Evolutionary conservation across 92 coral and sea anemone genomes (phyloP).

Genomic region (Bergia sp.): DNA sequence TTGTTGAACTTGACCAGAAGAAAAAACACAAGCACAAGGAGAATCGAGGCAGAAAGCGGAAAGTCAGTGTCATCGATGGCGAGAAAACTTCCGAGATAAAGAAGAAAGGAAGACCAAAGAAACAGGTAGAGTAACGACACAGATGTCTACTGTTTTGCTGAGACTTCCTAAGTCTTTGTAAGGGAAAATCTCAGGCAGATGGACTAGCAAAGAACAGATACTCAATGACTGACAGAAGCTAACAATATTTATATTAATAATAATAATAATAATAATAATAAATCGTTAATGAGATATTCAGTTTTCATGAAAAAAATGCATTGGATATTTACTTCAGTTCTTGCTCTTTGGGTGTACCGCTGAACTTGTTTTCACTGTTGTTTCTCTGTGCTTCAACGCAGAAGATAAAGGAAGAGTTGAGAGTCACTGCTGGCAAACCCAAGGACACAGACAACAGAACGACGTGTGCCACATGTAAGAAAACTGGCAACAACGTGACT

Average conservation of each 20-base stretch:
- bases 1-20: slow-evolving; percentile 16
- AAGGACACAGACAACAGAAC: slow-evolving; percentile 73
- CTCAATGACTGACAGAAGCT: too few relatives aligned
- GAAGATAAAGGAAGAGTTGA: slow-evolving; percentile 43
- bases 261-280: too few relatives aligned
- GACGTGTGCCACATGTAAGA: slow-evolving; percentile 74
- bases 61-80: background rate
- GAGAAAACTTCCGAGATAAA: slow-evolving; percentile 6
- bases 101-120: slow-evolving; percentile 31
- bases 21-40: slow-evolving; percentile 37
- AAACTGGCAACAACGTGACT: slow-evolving; percentile 78
- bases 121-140: background rate
- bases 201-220: too few relatives aligned
- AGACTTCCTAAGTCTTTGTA: too few relatives aligned
- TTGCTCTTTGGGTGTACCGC: background rate
- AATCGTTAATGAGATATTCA: too few relatives aligned
- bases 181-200: too few relatives aligned
- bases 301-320: too few relatives aligned
- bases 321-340: background rate
- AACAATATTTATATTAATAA: too few relatives aligned
- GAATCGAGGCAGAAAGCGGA: slow-evolving; percentile 24
- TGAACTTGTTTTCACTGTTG: background rate
- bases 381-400: background rate
- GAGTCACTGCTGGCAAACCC: slow-evolving; percentile 39
- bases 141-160: background rate